Evolutionary conservation across 2,888 invertebrate species (phyloP), one percentile per base, ranked within the genome.

Genomic region (Sericinus montela): DNA sequence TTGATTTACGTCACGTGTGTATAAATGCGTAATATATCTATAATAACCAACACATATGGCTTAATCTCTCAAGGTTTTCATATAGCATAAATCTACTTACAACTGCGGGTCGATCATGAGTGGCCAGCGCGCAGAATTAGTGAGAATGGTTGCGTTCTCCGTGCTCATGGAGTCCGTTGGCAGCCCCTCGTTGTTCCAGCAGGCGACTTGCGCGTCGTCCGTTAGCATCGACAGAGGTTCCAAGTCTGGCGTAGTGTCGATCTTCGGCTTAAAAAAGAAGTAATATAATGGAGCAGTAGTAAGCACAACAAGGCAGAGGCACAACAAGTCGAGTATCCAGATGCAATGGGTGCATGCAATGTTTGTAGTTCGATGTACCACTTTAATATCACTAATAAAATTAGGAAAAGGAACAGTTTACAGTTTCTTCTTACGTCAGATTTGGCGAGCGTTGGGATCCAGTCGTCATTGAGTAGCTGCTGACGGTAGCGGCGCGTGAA

Each of bases 141-240:
- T 93, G 45, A 98, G 90, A 59, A 98, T 97, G 13, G 96, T 95
- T 4, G 98, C 98, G 77, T 98, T 98, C 80, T 98, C 98, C 0
- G 96, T 91, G 6, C 98, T 98, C 97, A 98, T 98, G 42, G 94
- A 90, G 75, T 98, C 98, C 43, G 94, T 94, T 3, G 98, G 98
- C 40, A 98, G 81, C 0, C 94, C 97, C 78, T 97, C 96, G 72
- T 98, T 98, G 74, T 98, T 97, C 98, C 98, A 98, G 46, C 92
- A 90, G 0, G 98, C 98, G 51, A 98, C 93, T 75, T 94, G 94
- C 0, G 98, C 97, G 76, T 97, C 97, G 69, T 98, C 97, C 6
- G 97, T 96, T 56, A 98, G 86, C 85, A 98, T 91, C n/a, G 92
- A 81, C 45, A 98, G 86, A 0, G 96, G 95, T 77, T 98, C 97